A percentile compares a stretch with the other conserved stretches of the same genome.
phyloP scores from a whole-genome alignment of 2,888 invertebrate species.

The Polydesmus complanatus region DNA sequence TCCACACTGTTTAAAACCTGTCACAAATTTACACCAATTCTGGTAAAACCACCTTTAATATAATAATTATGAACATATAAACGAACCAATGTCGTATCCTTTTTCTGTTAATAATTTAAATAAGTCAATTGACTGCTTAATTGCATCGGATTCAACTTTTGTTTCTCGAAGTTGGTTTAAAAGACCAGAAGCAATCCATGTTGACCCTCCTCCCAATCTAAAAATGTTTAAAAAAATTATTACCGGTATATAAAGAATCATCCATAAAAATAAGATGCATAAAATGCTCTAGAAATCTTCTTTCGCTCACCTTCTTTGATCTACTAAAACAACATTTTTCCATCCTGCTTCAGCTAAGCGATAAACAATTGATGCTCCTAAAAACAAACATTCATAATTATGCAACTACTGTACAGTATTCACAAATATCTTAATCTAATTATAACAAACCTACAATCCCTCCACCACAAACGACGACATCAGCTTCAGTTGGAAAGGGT shows the following conservation, averaged over 20 bases:
- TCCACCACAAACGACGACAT: constrained; percentile 79
- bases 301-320: constrained; percentile 57
- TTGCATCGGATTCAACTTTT: constrained; percentile 60
- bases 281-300: not conserved
- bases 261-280: not conserved
- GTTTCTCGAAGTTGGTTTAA: constrained; percentile 76
- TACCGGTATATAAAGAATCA: not conserved
- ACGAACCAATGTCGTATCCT: constrained; percentile 50
- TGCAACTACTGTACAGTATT: no score
- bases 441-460: no score
- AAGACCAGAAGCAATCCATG: constrained; percentile 62
- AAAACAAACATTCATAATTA: no score
- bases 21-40: constrained; percentile 10
- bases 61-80: not conserved
- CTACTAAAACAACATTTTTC: constrained; percentile 70
- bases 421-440: no score
- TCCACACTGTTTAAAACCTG: constrained; percentile 78
- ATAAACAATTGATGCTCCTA: constrained; percentile 84
- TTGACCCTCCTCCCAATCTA: constrained; percentile 62
- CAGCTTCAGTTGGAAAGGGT: constrained; percentile 41
- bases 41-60: no score
- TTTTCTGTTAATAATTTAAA: constrained; percentile 56
- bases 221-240: constrained; percentile 16
- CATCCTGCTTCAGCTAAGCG: constrained; percentile 70
- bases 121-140: constrained; percentile 61